Percentiles rank a stretch among this genome's conserved stretches.
These are phyloP conservation scores for Grapholita molesta DNA, from an alignment of 1,140 invertebrate species.

Conservation along the genomic window DNA sequence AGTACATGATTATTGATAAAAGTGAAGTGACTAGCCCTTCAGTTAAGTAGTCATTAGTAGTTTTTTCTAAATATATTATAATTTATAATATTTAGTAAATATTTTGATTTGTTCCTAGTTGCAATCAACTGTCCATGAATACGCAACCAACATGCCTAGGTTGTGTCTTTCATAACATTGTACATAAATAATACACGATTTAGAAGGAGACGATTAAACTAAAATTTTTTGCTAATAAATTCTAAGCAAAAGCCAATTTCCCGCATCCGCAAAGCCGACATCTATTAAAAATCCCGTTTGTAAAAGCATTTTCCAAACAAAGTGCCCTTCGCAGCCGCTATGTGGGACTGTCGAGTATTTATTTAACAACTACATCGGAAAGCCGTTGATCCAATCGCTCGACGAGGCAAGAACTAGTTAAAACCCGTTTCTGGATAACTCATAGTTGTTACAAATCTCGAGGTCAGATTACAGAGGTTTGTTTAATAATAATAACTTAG, in stretches of 20 bases:
- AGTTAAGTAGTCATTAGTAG: no score
- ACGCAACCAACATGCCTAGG: no score
- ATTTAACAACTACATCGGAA: slow-evolving; percentile 11
- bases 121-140: no score
- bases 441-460: neutral
- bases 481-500: neutral
- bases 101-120: no score
- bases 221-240: neutral
- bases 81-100: no score
- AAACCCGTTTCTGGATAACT: neutral
- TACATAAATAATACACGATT: neutral
- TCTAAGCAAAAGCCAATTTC: neutral
- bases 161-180: neutral
- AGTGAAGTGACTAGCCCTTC: no score
- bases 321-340: neutral
- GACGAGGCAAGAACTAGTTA: neutral
- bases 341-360: slow-evolving; percentile 9
- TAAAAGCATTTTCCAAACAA: neutral
- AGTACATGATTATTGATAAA: no score
- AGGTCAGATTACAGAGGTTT: neutral
- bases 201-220: neutral
- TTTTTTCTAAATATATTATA: no score
- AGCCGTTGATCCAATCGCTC: neutral
- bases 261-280: neutral
- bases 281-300: neutral